These are phyloP conservation scores for Aphodius granarius DNA, from an alignment of 2,888 invertebrate species.

Conservation along the genomic window DNA sequence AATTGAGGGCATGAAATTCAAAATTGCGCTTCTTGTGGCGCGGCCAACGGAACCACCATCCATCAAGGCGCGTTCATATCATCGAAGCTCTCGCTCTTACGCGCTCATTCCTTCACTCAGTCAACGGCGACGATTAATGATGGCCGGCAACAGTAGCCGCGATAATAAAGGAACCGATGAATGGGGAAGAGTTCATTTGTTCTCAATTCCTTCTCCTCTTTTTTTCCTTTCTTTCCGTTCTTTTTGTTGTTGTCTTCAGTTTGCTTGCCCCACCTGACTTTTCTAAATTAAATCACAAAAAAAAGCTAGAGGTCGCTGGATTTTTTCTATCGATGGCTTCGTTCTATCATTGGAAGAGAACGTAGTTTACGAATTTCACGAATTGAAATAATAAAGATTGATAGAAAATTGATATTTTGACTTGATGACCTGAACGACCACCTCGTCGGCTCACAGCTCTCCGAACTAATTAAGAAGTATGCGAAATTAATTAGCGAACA, in stretches of 20 bases:
- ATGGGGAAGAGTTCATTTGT: constrained; percentile 41
- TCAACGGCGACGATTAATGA: constrained; percentile 46
- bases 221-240: not conserved
- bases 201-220: constrained; percentile 24
- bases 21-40: constrained; percentile 48
- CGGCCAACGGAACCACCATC: constrained; percentile 12
- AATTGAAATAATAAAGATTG: too few species aligned
- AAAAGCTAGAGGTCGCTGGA: not conserved
- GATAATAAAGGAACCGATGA: constrained; percentile 42
- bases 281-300: not conserved
- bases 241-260: not conserved
- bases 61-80: constrained; percentile 1
- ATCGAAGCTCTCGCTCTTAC: constrained; percentile 30
- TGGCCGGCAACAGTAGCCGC: constrained; percentile 44
- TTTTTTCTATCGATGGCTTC: not conserved
- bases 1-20: constrained; percentile 53
- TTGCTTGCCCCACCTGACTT: not conserved
- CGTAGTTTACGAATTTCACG: too few species aligned
- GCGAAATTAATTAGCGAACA: not conserved
- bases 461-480: not conserved
- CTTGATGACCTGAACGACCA: not conserved
- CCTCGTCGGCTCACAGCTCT: not conserved
- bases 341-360: too few species aligned
- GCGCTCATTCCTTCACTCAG: constrained; percentile 36
- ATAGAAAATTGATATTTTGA: not conserved